Conservation (phyloP, 1,140 invertebrate species). For the Rhysida immarginata region DNA sequence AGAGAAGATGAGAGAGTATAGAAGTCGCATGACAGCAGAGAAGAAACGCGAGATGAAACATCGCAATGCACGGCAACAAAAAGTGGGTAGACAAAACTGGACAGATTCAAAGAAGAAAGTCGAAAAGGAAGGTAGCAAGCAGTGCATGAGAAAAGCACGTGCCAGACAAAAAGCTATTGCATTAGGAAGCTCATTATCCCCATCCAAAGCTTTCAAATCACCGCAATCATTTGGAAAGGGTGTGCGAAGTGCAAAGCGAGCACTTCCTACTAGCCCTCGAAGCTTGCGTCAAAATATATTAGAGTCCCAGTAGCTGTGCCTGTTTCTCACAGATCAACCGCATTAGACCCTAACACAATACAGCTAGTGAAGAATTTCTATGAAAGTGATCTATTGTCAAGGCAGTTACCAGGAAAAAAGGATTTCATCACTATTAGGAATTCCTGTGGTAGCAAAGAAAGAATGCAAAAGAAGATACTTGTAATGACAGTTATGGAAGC, state of each 20-base stretch:
- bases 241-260: not conserved
- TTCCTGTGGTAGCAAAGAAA: not conserved
- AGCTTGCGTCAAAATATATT: not conserved
- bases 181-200: not conserved
- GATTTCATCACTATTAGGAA: not conserved
- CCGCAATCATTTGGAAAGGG: not conserved
- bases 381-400: not conserved
- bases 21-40: not conserved
- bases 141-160: not conserved
- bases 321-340: not conserved
- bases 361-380: not conserved
- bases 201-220: not conserved
- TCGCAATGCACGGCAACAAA: not conserved
- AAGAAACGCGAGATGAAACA: not conserved
- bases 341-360: not conserved
- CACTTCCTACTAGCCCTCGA: not conserved
- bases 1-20: not conserved
- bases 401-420: not conserved
- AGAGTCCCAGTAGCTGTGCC: not conserved
- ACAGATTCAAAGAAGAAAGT: not conserved
- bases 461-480: not conserved
- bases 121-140: not conserved
- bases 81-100: not conserved
- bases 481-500: not conserved
- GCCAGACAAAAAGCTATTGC: not conserved